Conservation (phyloP, 2,113 vertebrate genomes). For the Cariama cristata region DNA sequence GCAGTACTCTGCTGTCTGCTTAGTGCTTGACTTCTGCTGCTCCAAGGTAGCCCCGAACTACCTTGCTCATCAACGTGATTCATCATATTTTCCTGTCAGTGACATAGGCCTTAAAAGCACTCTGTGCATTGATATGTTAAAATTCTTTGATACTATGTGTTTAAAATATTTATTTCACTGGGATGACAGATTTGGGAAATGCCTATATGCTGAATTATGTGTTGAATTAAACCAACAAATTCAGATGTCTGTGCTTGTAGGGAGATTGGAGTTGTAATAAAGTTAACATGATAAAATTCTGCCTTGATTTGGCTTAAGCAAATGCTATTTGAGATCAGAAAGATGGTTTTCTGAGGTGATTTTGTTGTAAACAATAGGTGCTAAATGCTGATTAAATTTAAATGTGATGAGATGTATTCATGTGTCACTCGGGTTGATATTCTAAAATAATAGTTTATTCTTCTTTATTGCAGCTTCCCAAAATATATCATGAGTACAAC, state of each 20-base stretch:
- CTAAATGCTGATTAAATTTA: constrained; percentile 29
- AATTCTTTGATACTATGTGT: neutral
- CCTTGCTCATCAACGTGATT: neutral
- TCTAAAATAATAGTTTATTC: constrained; percentile 40
- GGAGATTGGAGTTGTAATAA: neutral
- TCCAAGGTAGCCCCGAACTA: neutral
- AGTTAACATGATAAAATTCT: neutral
- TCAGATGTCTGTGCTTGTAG: neutral
- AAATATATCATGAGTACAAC: constrained; percentile 63
- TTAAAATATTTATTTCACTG: neutral
- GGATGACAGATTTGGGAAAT: neutral
- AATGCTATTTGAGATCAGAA: neutral
- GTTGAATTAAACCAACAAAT: neutral
- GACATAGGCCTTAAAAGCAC: neutral
- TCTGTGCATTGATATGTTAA: neutral
- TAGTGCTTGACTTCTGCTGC: neutral
- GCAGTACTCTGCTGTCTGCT: neutral
- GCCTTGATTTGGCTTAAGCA: neutral
- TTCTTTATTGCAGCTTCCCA: constrained; percentile 53
- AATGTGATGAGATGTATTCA: neutral
- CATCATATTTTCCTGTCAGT: neutral
- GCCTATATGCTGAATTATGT: neutral
- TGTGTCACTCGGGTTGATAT: neutral
- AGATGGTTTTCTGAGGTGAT: neutral
- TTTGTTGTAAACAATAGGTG: neutral